A percentile compares a stretch with the other conserved stretches of the same genome.
phyloP scores from a whole-genome alignment of 2,113 vertebrate species.

The Onychorhynchus coronatus region DNA sequence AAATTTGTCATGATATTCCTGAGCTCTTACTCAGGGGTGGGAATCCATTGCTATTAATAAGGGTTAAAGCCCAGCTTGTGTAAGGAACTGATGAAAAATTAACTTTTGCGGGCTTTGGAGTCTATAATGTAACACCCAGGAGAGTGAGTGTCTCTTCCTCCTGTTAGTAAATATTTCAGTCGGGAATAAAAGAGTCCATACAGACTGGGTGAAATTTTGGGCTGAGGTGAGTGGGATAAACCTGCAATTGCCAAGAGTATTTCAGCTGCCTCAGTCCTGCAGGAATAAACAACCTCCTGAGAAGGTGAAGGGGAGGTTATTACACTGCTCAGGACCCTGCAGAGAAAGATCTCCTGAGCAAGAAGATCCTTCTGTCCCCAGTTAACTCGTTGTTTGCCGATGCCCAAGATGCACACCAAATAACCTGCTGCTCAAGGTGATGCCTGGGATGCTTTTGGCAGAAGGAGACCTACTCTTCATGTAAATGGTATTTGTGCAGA shows the following conservation, averaged over 20 bases:
- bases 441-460: not conserved
- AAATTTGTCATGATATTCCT: not conserved
- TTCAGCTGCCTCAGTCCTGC: not conserved
- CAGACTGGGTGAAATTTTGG: not conserved
- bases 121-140: fast-evolving
- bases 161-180: not conserved
- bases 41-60: not conserved
- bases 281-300: not conserved
- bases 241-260: not conserved
- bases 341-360: not conserved
- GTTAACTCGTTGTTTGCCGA: not conserved
- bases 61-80: not conserved
- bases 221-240: not conserved
- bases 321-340: too few relatives aligned
- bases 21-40: not conserved
- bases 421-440: not conserved
- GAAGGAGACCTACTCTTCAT: not conserved
- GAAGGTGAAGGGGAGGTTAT: not conserved
- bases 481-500: not conserved
- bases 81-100: not conserved
- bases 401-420: not conserved
- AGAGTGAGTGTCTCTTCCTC: not conserved
- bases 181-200: not conserved
- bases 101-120: not conserved
- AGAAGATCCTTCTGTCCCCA: not conserved